Evolutionary conservation across 2,797 vertebrate species (phyloP), one percentile per base, ranked within the genome.

Genomic region (Gallirallus australis): DNA sequence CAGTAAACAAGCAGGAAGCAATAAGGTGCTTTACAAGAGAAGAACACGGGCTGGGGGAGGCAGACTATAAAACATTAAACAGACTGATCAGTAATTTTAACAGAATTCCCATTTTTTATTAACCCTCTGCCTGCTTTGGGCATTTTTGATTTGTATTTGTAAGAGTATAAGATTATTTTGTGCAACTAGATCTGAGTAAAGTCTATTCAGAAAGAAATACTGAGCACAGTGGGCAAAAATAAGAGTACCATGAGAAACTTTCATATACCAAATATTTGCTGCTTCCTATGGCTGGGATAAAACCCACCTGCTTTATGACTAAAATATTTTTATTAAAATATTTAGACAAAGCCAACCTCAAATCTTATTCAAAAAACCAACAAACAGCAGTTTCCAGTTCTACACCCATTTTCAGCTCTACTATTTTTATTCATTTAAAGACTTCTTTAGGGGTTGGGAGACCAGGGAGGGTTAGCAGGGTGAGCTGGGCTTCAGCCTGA

Each of bases 1-100:
- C 65, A 1, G 82, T 90, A 94, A 97, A 94, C 87, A 94, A 73
- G 77, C 77, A 95, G 91, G 85, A 96, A 95, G 93, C 86, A 94
- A 47, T 77, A 86, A 86, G 77, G 89, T 94, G 77, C 59, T 91
- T 86, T 96, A 93, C 87, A 90, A 96, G 95, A 93, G 86, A 90
- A 59, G 54, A 94, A 95, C 93, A 91, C 45, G 92, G 88, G 91
- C 91, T 66, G 72, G 92, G 53, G 89, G 61, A 95, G 35, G 77
- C 52, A 93, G 39, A 63, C 59, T 59, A 91, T 82, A 82, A 95
- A 91, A 90, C 77, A 84, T 91, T 94, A 54, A 90, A 91, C 15
- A 89, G 89, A 91, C 73, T 79, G 85, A 94, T 91, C 56, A 76
- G 82, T 40, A 70, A 94, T 96, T 95, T 94, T 63, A 89, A 73